Evolutionary conservation across 1,140 invertebrate species (phyloP).

Genomic region (Eriosoma lanigerum): DNA sequence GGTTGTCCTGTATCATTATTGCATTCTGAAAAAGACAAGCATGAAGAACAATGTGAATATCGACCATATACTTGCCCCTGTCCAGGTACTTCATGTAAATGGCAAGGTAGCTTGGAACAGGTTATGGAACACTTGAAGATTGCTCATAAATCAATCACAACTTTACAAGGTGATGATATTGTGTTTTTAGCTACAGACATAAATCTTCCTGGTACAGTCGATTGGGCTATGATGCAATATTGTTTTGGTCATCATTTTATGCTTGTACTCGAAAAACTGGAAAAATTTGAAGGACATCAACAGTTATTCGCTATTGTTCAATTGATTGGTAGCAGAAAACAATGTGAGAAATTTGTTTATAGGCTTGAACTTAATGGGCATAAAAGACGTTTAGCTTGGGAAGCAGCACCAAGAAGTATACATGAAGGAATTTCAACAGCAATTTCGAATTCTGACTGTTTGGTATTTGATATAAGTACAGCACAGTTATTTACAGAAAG

Average conservation of each 20-base stretch:
- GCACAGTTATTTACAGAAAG: constrained; percentile 98
- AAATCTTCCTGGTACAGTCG: constrained; percentile 97
- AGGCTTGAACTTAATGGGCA: constrained; percentile 96
- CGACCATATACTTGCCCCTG: constrained; percentile 97
- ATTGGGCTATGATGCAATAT: constrained; percentile 99
- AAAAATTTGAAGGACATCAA: constrained; percentile 95
- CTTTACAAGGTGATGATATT: constrained; percentile 95
- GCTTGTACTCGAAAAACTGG: constrained; percentile 98
- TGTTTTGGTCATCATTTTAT: constrained; percentile 99
- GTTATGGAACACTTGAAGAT: constrained; percentile 98
- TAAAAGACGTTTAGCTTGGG: constrained; percentile 92
- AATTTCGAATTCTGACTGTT: constrained; percentile 97
- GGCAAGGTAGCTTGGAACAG: constrained; percentile 93
- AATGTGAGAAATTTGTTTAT: constrained; percentile 99
- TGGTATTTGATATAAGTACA: constrained; percentile 97
- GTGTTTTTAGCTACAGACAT: constrained; percentile 99
- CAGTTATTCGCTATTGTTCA: constrained; percentile 99
- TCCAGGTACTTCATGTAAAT: constrained; percentile 97
- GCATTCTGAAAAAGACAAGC: constrained; percentile 95
- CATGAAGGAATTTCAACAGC: constrained; percentile 98
- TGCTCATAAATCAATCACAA: constrained; percentile 98
- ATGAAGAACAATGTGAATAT: constrained; percentile 98
- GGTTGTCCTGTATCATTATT: constrained; percentile 91
- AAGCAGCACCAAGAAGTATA: constrained; percentile 97
- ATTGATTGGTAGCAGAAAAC: constrained; percentile 96